These are phyloP conservation scores for Microcebus griseorufus DNA, from an alignment of 2,113 vertebrate genomes.

Conservation along the genomic window DNA sequence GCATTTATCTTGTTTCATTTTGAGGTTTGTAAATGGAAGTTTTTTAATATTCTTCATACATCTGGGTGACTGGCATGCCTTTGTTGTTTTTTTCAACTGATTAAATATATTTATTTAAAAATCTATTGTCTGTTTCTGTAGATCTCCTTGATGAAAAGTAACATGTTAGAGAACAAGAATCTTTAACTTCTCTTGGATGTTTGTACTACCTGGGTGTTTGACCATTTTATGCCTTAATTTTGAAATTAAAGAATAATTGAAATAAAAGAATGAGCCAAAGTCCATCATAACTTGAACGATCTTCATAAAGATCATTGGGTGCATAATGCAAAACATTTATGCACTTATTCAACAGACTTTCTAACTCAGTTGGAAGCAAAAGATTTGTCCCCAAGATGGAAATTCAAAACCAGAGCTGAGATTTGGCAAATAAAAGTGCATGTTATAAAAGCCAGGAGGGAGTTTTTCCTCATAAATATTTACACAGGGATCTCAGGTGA, in stretches of 20 bases:
- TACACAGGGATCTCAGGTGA: constrained; percentile 33
- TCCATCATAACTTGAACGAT: not conserved
- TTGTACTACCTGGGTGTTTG: not conserved
- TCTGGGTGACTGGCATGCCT: not conserved
- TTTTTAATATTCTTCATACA: not conserved
- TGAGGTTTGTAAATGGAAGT: not conserved
- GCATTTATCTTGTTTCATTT: not conserved
- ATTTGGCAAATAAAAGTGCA: constrained; percentile 32
- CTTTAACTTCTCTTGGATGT: not conserved
- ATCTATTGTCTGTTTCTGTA: not conserved
- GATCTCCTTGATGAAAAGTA: not conserved
- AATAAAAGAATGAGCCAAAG: not conserved
- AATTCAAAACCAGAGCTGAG: constrained; percentile 38
- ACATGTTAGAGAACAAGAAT: not conserved
- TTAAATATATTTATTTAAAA: not conserved
- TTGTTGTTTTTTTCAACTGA: not conserved
- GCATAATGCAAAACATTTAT: not conserved
- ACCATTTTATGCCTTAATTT: not conserved
- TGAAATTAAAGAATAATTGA: not conserved
- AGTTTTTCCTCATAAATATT: constrained; percentile 55
- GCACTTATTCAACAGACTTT: not conserved
- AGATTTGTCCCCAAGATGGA: constrained; percentile 2
- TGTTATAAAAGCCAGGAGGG: constrained; percentile 17
- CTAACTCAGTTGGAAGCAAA: not conserved
- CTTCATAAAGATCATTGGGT: not conserved